Conservation (phyloP, 2,797 vertebrate genomes). For the Aulostomus chinensis region DNA sequence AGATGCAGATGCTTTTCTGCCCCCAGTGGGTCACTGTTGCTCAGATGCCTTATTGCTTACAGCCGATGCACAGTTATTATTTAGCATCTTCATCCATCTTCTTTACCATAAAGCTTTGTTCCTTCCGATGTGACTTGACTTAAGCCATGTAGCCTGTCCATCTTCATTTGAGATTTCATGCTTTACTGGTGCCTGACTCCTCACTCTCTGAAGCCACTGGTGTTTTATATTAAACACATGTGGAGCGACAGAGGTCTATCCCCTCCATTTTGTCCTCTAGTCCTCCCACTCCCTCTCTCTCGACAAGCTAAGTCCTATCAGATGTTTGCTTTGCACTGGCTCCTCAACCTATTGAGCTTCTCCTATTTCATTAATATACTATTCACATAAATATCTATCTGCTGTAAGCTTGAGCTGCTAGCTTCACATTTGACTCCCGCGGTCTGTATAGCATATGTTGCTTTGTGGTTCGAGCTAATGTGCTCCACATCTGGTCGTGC, state of each 20-base stretch:
- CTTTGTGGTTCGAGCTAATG: constrained; percentile 67
- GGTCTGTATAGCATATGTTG: constrained; percentile 56
- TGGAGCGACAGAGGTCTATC: constrained; percentile 44
- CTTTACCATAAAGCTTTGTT: constrained; percentile 49
- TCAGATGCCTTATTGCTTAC: constrained; percentile 23
- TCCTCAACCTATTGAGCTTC: constrained; percentile 31
- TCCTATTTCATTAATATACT: constrained; percentile 11
- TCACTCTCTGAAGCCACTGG: constrained; percentile 34
- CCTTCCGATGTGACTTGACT: constrained; percentile 49
- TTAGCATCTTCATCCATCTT: constrained; percentile 49
- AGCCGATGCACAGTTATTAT: constrained; percentile 32
- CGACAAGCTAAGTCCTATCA: constrained; percentile 27
- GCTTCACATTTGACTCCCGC: constrained; percentile 33
- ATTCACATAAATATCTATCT: constrained; percentile 41
- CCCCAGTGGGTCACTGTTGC: constrained; percentile 24
- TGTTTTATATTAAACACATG: constrained; percentile 59
- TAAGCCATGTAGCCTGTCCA: constrained; percentile 54
- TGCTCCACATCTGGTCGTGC: constrained; percentile 76
- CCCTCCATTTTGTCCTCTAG: constrained; percentile 35
- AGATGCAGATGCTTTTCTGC: neutral
- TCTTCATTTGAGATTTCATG: constrained; percentile 64
- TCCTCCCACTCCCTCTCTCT: constrained; percentile 24
- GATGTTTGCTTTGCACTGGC: constrained; percentile 28
- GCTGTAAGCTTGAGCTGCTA: constrained; percentile 30
- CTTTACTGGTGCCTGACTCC: constrained; percentile 48